phyloP scores from a whole-genome alignment of 2,113 vertebrate genomes.

The Oceanites oceanicus region DNA sequence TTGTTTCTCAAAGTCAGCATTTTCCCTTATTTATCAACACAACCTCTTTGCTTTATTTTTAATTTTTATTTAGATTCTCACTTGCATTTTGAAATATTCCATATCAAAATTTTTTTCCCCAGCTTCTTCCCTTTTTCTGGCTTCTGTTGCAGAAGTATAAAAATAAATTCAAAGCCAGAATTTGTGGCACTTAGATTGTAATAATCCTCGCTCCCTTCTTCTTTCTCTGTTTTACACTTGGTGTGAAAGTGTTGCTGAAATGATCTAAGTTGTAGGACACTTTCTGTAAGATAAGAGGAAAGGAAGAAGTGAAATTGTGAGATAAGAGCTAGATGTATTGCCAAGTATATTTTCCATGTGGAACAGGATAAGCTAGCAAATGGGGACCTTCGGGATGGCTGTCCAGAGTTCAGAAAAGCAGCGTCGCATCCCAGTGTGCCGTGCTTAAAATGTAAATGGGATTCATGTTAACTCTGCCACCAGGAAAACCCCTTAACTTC shows the following conservation, averaged over 20 bases:
- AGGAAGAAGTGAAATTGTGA: neutral
- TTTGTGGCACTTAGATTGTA: neutral
- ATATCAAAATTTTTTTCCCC: neutral
- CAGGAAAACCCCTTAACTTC: neutral
- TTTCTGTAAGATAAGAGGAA: neutral
- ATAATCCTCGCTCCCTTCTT: neutral
- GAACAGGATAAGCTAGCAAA: neutral
- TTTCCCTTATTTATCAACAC: neutral
- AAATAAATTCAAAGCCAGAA: neutral
- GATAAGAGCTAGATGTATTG: neutral
- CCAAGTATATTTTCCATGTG: neutral
- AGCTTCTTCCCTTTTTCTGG: neutral
- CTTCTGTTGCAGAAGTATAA: neutral
- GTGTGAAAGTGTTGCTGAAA: neutral
- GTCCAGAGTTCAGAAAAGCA: neutral
- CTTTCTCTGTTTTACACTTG: neutral
- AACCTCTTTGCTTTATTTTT: neutral
- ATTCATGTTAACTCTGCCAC: neutral
- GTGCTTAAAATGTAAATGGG: accelerated
- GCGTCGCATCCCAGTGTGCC: accelerated
- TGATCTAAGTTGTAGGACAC: neutral
- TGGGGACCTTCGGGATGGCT: neutral
- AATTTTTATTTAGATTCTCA: neutral
- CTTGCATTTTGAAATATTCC: neutral
- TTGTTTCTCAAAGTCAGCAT: neutral